Conservation (phyloP, 1,140 invertebrate genomes). For the Ceratosolen fusciceps region DNA sequence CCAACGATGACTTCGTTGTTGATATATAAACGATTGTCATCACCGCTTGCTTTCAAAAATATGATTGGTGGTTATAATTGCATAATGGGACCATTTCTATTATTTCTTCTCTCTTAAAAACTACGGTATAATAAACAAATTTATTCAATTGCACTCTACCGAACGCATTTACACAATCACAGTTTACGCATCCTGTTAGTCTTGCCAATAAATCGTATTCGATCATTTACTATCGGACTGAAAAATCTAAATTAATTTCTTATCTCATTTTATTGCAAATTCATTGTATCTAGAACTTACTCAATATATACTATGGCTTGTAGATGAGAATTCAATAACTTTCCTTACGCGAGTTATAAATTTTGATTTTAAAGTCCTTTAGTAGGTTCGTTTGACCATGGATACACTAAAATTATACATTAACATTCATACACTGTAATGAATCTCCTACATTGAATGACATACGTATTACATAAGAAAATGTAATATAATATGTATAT, state of each 20-base stretch:
- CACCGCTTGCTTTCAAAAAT: constrained; percentile 18
- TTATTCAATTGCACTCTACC: constrained; percentile 51
- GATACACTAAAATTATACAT: constrained; percentile 47
- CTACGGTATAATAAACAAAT: constrained; percentile 42
- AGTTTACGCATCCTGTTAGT: constrained; percentile 50
- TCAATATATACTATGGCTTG: not conserved
- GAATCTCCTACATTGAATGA: constrained; percentile 25
- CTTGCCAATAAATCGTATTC: constrained; percentile 33
- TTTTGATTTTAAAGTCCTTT: constrained; percentile 41
- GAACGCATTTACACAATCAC: constrained; percentile 56
- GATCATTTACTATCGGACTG: constrained; percentile 35
- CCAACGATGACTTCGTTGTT: not conserved
- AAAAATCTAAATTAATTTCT: constrained; percentile 30
- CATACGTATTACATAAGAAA: constrained; percentile 40
- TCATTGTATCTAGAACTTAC: not conserved
- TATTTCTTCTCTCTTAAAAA: constrained; percentile 2
- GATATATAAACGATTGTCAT: constrained; percentile 14
- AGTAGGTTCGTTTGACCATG: constrained; percentile 41
- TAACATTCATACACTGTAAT: constrained; percentile 29
- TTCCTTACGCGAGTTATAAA: constrained; percentile 4
- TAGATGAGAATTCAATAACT: not conserved
- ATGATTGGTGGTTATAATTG: constrained; percentile 38
- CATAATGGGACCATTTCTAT: constrained; percentile 24
- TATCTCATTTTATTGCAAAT: not conserved
- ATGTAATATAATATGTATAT: constrained; percentile 44